Evolutionary conservation across 2,113 vertebrate genomes (phyloP), one percentile per base, ranked within the genome.

Genomic region (Pseudolaguvia tuberculata): DNA sequence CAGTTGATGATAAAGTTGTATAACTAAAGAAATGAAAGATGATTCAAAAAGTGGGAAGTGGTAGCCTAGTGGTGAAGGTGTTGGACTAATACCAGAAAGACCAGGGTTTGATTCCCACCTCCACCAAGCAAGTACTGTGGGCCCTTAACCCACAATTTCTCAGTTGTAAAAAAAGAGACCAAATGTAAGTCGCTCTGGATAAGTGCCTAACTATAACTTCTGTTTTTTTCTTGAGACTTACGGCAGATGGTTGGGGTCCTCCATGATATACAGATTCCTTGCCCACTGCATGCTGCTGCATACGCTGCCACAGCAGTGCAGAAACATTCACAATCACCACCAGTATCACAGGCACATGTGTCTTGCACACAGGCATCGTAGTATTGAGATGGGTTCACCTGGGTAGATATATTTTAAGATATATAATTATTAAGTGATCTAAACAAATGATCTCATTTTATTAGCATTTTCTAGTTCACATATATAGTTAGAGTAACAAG

Each of bases 241-340:
- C 96, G 95, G 81, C 96, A 98, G 73, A 94, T 73, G 17, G 84
- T 88, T 1, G 95, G 96, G 1, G 89, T 94, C 82, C 96, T 91
- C 96, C 96, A 98, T 62, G 87, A 82, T 61, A 98, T 80, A 1
- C 95, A 98, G 25, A 85, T 86, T 5, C 89, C 93, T 4, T 82
- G 84, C 0, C 90, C 80, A 2, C 83, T 93, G 74, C 96, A 98
- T 4, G 89, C 93, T 78, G 91, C 91, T 57, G 96, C 95, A 0
- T 97, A 98, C 76, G 94, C 93, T 0, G 93, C 93, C 51, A 98
- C 94, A 12, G 92, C 91, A 2, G 94, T 95, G 79, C 96, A 98
- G 87, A 98, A 94, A 52, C 94, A 96, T 72, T 96, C 94, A 57
- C 96, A 96, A 61, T 98, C 94, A 57, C 95, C 96, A 47, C 94